Conservation (phyloP, 2,797 vertebrate species). For the Acomys russatus region DNA sequence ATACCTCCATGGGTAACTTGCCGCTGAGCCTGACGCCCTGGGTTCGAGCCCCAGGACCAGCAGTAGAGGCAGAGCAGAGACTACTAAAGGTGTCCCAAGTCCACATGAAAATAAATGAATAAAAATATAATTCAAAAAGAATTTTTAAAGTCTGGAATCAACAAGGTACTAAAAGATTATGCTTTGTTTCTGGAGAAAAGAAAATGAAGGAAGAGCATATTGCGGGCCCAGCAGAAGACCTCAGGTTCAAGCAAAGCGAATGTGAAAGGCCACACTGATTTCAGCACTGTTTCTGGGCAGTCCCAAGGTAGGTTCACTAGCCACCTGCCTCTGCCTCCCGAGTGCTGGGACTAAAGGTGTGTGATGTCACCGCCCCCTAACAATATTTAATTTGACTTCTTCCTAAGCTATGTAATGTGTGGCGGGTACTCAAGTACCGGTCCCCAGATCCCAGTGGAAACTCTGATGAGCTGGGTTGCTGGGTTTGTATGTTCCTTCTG, state of each 20-base stretch:
- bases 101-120: not conserved
- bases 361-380: not conserved
- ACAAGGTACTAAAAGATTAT: constrained; percentile 11
- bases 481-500: constrained; percentile 30
- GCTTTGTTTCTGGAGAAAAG: constrained; percentile 31
- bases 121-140: not conserved
- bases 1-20: not conserved
- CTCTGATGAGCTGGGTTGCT: not conserved
- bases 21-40: no score
- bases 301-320: constrained; percentile 31
- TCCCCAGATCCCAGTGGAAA: constrained; percentile 32
- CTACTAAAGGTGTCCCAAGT: not conserved
- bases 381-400: constrained; percentile 57
- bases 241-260: constrained; percentile 63
- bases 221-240: constrained; percentile 67
- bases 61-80: not conserved
- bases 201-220: not conserved
- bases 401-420: constrained; percentile 17
- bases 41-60: not conserved
- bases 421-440: constrained; percentile 27
- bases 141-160: constrained; percentile 45
- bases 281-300: constrained; percentile 29
- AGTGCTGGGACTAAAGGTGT: not conserved
- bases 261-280: constrained; percentile 73
- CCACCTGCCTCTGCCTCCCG: not conserved